Conservation (phyloP, 1,140 invertebrate genomes). For the Drusus annulatus region DNA sequence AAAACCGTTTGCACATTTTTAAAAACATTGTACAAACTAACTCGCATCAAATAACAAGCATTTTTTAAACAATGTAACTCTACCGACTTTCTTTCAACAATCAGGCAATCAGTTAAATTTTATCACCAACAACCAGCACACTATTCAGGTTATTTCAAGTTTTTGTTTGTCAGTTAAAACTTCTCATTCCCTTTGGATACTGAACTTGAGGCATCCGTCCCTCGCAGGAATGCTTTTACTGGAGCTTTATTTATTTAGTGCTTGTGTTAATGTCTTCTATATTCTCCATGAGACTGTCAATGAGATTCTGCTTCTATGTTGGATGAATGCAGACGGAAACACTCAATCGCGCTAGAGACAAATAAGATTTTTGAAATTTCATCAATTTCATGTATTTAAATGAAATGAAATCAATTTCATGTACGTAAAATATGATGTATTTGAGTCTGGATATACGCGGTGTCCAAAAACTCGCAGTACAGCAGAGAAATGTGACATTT, state of each 20-base stretch:
- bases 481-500: too few relatives aligned
- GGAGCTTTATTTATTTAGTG: constrained; percentile 4
- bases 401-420: too few relatives aligned
- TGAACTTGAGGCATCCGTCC: background rate
- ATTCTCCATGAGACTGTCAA: background rate
- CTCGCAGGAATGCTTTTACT: constrained; percentile 5
- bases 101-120: constrained; percentile 43
- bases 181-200: background rate
- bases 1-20: background rate
- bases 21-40: background rate
- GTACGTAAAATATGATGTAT: too few relatives aligned
- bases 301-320: too few relatives aligned
- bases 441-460: too few relatives aligned
- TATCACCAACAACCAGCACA: constrained; percentile 39
- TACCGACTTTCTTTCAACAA: constrained; percentile 28
- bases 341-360: too few relatives aligned
- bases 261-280: background rate
- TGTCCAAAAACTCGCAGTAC: too few relatives aligned
- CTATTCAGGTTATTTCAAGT: too few relatives aligned
- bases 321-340: too few relatives aligned
- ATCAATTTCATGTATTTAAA: too few relatives aligned
- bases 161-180: constrained; percentile 38
- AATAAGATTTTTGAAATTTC: too few relatives aligned
- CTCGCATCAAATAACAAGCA: background rate
- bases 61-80: background rate